Percentiles rank a stretch among this genome's conserved stretches.
phyloP scores from a whole-genome alignment of 2,113 vertebrate species.

The Blennius ocellaris region DNA sequence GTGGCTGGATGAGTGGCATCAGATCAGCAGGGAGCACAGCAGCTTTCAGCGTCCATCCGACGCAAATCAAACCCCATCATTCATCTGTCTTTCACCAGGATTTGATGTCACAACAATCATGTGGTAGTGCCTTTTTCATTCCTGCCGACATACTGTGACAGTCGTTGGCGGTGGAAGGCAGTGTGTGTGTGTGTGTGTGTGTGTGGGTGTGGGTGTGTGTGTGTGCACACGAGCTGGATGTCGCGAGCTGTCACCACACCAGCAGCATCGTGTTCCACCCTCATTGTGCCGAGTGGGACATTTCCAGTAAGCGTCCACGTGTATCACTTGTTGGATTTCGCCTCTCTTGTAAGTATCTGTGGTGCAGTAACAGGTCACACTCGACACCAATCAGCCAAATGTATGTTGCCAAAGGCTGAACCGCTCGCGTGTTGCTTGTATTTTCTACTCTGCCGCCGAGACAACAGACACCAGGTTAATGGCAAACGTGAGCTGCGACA shows the following conservation, averaged over 20 bases:
- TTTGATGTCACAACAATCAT: slow-evolving; percentile 49
- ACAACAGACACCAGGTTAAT: slow-evolving; percentile 35
- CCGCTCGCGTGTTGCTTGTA: slow-evolving; percentile 38
- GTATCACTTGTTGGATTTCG: slow-evolving; percentile 49
- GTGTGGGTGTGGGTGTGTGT: too few species aligned
- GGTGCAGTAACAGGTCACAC: slow-evolving; percentile 71
- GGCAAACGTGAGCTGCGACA: slow-evolving; percentile 9
- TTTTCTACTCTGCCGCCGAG: slow-evolving; percentile 30
- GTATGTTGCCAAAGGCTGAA: slow-evolving; percentile 18
- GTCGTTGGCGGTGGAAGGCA: slow-evolving; percentile 13
- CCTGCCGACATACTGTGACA: slow-evolving; percentile 31
- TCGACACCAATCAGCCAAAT: slow-evolving; percentile 64
- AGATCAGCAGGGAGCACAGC: neutral
- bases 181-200: slow-evolving; percentile 24
- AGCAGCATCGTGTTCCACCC: slow-evolving; percentile 49
- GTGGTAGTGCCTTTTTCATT: slow-evolving; percentile 2
- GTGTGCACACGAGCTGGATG: slow-evolving; percentile 31
- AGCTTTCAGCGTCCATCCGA: slow-evolving; percentile 36
- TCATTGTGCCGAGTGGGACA: slow-evolving; percentile 52
- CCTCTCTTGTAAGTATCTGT: slow-evolving; percentile 30
- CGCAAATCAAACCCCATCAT: slow-evolving; percentile 38
- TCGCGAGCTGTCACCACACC: slow-evolving; percentile 44
- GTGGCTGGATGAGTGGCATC: too few species aligned
- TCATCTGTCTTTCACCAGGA: slow-evolving; percentile 28
- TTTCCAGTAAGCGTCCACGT: slow-evolving; percentile 56